Evolutionary conservation across 2,113 vertebrate genomes (phyloP).

Genomic region (Chlorocebus sabaeus): DNA sequence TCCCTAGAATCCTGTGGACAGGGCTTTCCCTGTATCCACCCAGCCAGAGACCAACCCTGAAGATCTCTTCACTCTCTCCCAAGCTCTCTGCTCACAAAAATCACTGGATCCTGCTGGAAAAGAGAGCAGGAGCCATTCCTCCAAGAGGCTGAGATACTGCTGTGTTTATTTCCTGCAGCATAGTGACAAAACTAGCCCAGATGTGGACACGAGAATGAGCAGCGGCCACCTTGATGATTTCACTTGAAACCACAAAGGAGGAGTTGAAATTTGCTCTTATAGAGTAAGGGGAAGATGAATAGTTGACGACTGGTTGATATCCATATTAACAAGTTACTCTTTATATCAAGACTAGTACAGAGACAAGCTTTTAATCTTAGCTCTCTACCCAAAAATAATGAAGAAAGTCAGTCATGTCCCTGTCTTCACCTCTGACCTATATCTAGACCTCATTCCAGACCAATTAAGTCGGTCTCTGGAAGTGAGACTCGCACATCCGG

Average conservation of each 20-base stretch:
- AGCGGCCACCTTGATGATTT: not conserved
- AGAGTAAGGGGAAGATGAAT: not conserved
- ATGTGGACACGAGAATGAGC: not conserved
- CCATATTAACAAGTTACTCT: not conserved
- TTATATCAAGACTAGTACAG: not conserved
- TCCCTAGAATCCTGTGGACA: not conserved
- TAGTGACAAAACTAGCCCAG: not conserved
- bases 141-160: not conserved
- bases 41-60: not conserved
- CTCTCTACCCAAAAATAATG: not conserved
- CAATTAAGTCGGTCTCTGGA: not conserved
- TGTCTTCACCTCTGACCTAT: not conserved
- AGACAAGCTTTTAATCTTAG: not conserved
- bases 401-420: not conserved
- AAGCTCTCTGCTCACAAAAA: not conserved
- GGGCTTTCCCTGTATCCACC: not conserved
- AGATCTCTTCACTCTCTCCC: not conserved
- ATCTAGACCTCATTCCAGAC: not conserved
- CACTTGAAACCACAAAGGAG: not conserved
- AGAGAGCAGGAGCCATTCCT: not conserved
- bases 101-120: not conserved
- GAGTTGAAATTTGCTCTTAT: not conserved
- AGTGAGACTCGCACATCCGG: not conserved
- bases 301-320: not conserved
- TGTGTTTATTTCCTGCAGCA: not conserved